Evolutionary conservation across 1,140 invertebrate species (phyloP).

Genomic region (Papilio xuthus): DNA sequence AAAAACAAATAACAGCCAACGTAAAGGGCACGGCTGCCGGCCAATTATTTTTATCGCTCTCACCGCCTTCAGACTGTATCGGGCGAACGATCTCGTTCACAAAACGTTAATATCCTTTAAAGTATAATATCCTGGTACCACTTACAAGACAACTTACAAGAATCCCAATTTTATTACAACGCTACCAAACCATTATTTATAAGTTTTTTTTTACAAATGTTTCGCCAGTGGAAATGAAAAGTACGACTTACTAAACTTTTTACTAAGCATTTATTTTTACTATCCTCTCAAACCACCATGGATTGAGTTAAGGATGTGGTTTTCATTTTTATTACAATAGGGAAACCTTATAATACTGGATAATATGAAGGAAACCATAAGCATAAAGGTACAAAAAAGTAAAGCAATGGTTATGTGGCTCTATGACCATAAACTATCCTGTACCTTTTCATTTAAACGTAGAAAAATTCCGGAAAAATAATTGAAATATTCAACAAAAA

Average conservation of each 20-base stretch:
- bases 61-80: slow-evolving; percentile 35
- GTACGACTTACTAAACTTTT: background rate
- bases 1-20: slow-evolving; percentile 40
- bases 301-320: slow-evolving; percentile 11
- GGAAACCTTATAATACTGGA: slow-evolving; percentile 11
- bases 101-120: slow-evolving; percentile 40
- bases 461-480: background rate
- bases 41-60: slow-evolving; percentile 56
- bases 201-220: no score
- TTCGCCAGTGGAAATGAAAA: background rate
- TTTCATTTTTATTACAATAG: slow-evolving; percentile 15
- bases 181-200: background rate
- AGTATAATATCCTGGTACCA: slow-evolving; percentile 60
- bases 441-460: background rate
- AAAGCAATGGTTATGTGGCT: no score
- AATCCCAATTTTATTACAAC: slow-evolving; percentile 18
- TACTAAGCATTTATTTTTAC: no score
- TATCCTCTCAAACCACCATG: background rate
- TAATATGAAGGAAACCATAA: slow-evolving; percentile 11
- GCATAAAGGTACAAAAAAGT: background rate
- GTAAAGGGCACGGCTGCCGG: slow-evolving; percentile 48
- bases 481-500: background rate
- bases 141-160: slow-evolving; percentile 60
- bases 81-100: slow-evolving; percentile 31
- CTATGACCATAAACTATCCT: no score